Conservation (phyloP, 2,888 invertebrate genomes). For the Dolichopus griseipennis region DNA sequence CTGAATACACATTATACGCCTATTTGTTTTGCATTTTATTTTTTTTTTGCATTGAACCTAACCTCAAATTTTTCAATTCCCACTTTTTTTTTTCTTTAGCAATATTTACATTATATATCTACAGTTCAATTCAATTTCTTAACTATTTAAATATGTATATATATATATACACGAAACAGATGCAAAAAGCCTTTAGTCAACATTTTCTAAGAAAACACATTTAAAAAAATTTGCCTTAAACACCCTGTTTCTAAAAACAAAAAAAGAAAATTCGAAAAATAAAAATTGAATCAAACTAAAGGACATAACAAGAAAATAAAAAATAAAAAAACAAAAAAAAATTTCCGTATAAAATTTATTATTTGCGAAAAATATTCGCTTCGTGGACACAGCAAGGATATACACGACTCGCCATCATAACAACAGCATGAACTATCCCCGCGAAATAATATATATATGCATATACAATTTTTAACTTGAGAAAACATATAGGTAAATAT, state of each 20-base stretch:
- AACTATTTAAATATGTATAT: background rate
- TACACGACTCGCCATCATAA: background rate
- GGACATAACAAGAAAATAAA: background rate
- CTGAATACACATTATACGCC: background rate
- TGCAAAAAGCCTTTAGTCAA: background rate
- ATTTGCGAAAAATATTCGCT: slow-evolving; percentile 4
- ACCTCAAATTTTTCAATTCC: background rate
- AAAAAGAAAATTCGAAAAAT: no score
- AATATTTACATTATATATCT: background rate
- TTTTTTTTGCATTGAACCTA: no score
- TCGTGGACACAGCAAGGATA: background rate
- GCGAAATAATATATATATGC: background rate
- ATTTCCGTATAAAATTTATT: background rate
- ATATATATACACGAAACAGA: background rate
- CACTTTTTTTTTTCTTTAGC: background rate
- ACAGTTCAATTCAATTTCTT: background rate
- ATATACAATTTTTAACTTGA: background rate
- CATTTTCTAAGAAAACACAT: background rate
- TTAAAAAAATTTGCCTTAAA: background rate
- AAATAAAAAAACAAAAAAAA: background rate
- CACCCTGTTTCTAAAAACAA: background rate
- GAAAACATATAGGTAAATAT: background rate
- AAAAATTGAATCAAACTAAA: background rate
- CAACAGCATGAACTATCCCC: background rate
- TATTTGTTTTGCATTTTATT: no score